phyloP scores from a whole-genome alignment of 2,113 vertebrate genomes.

The Anseranas semipalmata region DNA sequence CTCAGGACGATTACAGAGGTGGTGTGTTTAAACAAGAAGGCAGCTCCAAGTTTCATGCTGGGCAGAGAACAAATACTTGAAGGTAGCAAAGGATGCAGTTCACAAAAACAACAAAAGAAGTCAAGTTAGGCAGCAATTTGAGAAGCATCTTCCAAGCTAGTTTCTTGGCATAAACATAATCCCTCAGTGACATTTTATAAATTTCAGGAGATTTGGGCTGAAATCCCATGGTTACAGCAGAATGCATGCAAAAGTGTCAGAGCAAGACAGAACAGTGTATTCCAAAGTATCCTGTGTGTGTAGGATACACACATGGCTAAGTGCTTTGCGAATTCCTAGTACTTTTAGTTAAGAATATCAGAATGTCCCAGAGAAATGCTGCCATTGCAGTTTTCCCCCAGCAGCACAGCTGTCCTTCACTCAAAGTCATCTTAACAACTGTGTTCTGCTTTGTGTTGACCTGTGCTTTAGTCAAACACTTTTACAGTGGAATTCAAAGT shows the following conservation, averaged over 20 bases:
- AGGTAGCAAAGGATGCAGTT: neutral
- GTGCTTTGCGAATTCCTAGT: accelerated
- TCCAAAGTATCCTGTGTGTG: neutral
- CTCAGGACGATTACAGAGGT: accelerated
- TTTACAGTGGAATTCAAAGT: neutral
- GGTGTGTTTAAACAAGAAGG: accelerated
- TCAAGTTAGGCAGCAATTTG: neutral
- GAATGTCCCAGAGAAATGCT: neutral
- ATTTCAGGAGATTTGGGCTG: neutral
- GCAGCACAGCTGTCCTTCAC: neutral
- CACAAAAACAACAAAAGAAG: neutral
- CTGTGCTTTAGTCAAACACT: neutral
- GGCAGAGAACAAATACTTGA: neutral
- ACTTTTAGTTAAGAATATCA: accelerated
- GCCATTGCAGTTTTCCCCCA: accelerated
- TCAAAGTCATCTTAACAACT: accelerated
- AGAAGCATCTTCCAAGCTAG: neutral
- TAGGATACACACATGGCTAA: neutral
- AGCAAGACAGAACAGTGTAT: neutral
- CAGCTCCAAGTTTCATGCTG: accelerated
- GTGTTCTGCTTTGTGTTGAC: neutral
- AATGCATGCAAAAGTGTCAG: neutral
- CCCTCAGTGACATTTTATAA: accelerated
- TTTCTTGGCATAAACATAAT: neutral
- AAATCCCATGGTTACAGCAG: neutral